Evolutionary conservation across 2,113 vertebrate genomes (phyloP), one percentile per base, ranked within the genome.

Genomic region (Serilophus lunatus): DNA sequence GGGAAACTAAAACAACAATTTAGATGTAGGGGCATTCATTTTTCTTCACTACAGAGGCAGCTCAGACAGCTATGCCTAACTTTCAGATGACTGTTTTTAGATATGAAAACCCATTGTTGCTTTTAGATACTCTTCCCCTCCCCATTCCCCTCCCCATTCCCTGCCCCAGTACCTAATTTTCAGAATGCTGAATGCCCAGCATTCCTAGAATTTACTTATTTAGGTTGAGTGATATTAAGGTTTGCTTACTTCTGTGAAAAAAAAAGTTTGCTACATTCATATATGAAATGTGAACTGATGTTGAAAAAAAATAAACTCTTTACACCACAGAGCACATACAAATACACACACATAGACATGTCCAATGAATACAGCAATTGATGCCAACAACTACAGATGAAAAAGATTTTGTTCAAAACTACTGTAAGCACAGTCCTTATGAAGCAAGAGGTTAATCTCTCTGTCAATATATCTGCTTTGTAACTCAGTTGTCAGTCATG

Each of bases 231-330:
- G 13, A 83, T 57, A 26, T 12, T 42, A 50, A 63, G 3, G 5
- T 35, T 65, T 77, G 7, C 9, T 74, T 70, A 26, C 6, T 83
- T 81, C 35, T 38, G 26, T 19, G 45, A 40, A 59, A 40, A 6
- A 40, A n/a, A 29, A 50, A 23, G 0, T 6, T 12, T 68, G 26
- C 13, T 13, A 60, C 1, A 3, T 7, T 95, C 3, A 2, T 38
- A 38, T 9, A 31, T 17, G 4, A 74, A 81, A 54, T 3, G 3
- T 15, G 11, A 82, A 75, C 10, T 38, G 5, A 66, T 45, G 15
- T 26, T 74, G 20, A 49, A 86, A 86, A 76, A 54, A 4, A 53
- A 64, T 16, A 13, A 38, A 29, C 6, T 56, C 14, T 74, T 85
- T 85, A 82, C 18, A 49, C 6, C 68, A n/a, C 14, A n/a, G 20